phyloP scores from a whole-genome alignment of 2,797 vertebrate species.

The Danio kyathit region DNA sequence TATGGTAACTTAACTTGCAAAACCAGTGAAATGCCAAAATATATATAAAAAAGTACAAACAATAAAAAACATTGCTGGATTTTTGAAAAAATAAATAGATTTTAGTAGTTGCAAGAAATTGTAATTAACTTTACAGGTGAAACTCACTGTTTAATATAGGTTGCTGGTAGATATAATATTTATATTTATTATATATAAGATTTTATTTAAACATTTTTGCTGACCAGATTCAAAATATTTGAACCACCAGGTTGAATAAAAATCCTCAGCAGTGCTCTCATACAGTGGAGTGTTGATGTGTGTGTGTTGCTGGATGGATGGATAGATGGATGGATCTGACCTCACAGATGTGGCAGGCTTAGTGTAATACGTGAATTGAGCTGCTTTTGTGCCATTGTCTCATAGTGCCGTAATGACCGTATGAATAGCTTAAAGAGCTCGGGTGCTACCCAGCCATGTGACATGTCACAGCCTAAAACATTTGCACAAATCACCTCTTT shows the following conservation, averaged over 20 bases:
- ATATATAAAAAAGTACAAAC: no score
- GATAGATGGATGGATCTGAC: conserved; percentile 64
- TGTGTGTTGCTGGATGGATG: conserved; percentile 53
- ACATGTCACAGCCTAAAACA: conserved; percentile 65
- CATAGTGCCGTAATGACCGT: conserved; percentile 58
- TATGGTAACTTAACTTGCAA: no score
- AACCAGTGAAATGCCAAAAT: no score
- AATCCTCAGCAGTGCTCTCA: conserved; percentile 54
- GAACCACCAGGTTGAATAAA: background rate
- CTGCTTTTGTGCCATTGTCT: conserved; percentile 66
- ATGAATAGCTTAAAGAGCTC: conserved; percentile 68
- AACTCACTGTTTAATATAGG: no score
- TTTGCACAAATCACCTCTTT: conserved; percentile 73
- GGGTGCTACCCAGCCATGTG: conserved; percentile 18
- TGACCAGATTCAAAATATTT: background rate
- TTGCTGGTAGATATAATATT: no score
- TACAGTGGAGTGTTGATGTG: conserved; percentile 42
- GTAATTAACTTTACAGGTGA: no score
- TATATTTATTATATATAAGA: no score
- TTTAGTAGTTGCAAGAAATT: no score
- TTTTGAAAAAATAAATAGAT: no score
- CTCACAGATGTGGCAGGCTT: conserved; percentile 77
- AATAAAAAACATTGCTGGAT: no score
- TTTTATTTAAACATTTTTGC: background rate
- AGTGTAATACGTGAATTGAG: conserved; percentile 71